Base-by-base conservation (phyloP, 1,140 invertebrate species). In the Caerostris extrusa region DNA sequence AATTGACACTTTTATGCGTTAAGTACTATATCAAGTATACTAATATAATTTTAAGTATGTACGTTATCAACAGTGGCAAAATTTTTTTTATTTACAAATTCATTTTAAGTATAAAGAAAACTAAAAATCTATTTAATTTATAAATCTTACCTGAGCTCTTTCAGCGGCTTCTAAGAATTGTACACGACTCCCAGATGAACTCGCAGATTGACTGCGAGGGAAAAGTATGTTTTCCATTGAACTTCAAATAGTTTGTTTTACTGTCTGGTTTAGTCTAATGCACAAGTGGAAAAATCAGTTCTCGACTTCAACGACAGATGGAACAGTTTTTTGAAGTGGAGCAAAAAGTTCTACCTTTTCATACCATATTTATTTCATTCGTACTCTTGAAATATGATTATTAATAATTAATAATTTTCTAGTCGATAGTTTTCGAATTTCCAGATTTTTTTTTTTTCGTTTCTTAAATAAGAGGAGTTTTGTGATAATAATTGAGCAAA, bases 191-290 rank as follows among this genome's bases (percentile, higher is more conserved):
- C 94, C 90, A 12, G 91, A 86, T 57, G 91, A 93, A 61, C 94
- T 94, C 17, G 94, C 94, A 56, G 94, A 94, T 81, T 94, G 94
- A 69, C 94, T 94, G 6, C 94, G 87, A 89, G 93, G 91, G 14
- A 95, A 95, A 85, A 94, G 91, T 93, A 89, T 94, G 57, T 88
- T 90, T 90, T 94, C 90, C 94, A 95, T 93, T 77, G 55, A n/a
- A 92, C 3, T 85, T 67, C 6, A 60, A 53, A 61, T 85, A 8
- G 60, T 57, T 60, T 50, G 19, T 88, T 85, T 77, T 34, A 34
- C 69, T 77, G 19, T 12, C 12, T 77, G 5, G 69, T 12, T 10
- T 34, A 34, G 3, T 10, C 3, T 12, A 34, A 77, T 34, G 34
- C 34, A 50, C 7, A 77, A 12, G 19, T 53, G 69, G 5, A 77